Evolutionary conservation across 1,140 invertebrate genomes (phyloP), one percentile per base, ranked within the genome.

Genomic region (Aphis craccivora): DNA sequence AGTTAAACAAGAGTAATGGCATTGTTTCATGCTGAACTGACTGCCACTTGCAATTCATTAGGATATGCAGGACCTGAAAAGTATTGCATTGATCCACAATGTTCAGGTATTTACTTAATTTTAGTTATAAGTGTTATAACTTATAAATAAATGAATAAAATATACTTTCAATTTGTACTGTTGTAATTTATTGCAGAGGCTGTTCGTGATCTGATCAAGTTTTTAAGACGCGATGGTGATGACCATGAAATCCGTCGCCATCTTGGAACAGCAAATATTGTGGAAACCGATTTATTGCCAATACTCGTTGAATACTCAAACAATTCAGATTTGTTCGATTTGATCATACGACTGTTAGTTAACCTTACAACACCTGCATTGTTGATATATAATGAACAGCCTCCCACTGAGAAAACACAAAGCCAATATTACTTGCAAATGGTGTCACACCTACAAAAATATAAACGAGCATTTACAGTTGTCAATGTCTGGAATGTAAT

Each of bases 341-440:
- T 98, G 83, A 95, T 97, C 67, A 94, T 98, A 51, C 96, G 97
- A 96, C 95, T 99, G 84, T 95, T 99, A 88, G 98, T 99, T 2
- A 99, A 99, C 95, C 96, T 99, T 94, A 99, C 98, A 76, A 99
- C 98, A 95, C 98, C 98, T 67, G 97, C 97, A 0, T 95, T 98
- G 48, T 95, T 99, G 87, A 95, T 99, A 88, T 99, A 98, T 95
- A 96, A 97, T 94, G 97, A 99, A 95, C 97, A 98, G 94, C 95
- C 98, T 22, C 99, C 99, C 0, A 96, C 96, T 67, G 98, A 99
- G 94, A 97, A 97, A 95, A 96, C 96, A 55, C 96, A 96, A 1
- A 95, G 97, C 23, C 97, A 97, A 94, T 96, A 97, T 95, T 99
- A 98, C 95, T 95, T 98, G 86, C 97, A 98, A 95, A 96, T 99